These are phyloP conservation scores for Phrynosoma blainvillii DNA, from an alignment of 2,113 vertebrate species.

Conservation along the genomic window DNA sequence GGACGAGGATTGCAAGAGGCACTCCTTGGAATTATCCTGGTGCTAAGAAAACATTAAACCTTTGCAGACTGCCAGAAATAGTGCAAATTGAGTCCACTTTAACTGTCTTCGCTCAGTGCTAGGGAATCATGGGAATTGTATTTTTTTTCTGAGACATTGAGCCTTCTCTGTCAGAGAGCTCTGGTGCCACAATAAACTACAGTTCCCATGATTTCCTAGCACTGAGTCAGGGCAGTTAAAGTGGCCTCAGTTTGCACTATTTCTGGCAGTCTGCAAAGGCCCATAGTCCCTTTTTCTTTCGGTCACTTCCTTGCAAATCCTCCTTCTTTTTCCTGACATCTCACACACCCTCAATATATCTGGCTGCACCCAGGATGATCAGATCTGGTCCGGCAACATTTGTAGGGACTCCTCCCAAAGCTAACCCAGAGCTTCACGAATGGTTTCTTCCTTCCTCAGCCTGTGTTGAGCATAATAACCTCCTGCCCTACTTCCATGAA, in stretches of 20 bases:
- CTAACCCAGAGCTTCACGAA: not conserved
- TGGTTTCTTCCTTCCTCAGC: not conserved
- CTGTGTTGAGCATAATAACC: not conserved
- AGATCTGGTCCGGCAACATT: constrained; percentile 62
- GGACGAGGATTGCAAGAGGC: not conserved
- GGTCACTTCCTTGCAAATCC: not conserved
- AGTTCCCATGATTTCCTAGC: too few species aligned
- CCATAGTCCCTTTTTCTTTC: not conserved
- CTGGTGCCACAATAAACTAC: too few species aligned
- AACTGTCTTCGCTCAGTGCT: too few species aligned
- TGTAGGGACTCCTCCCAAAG: constrained; percentile 1
- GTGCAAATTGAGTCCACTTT: too few species aligned
- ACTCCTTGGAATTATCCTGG: not conserved
- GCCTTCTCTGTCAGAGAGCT: too few species aligned
- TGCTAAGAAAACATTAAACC: not conserved
- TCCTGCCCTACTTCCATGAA: not conserved
- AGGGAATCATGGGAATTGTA: too few species aligned
- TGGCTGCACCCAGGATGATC: constrained; percentile 49
- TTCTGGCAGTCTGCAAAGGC: too few species aligned
- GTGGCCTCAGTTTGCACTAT: too few species aligned
- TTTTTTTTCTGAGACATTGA: too few species aligned
- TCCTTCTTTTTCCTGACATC: not conserved
- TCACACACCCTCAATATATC: constrained; percentile 4
- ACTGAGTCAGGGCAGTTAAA: too few species aligned
- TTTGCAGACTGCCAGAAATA: too few species aligned